Evolutionary conservation across 2,113 vertebrate genomes (phyloP).

Genomic region (Corythoichthys intestinalis): DNA sequence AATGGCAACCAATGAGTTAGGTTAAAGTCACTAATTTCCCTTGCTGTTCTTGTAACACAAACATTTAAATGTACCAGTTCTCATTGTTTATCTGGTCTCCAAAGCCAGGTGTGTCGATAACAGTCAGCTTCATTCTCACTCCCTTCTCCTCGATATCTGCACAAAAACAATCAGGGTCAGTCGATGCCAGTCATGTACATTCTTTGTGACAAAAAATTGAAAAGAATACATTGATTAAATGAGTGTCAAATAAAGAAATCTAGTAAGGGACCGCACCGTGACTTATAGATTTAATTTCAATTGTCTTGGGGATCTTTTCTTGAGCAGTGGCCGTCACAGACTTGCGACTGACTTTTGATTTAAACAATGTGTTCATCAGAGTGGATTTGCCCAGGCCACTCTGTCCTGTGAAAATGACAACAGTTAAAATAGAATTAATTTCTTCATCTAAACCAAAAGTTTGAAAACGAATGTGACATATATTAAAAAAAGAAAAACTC

Average conservation of each 20-base stretch:
- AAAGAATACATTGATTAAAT: neutral
- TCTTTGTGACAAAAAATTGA: neutral
- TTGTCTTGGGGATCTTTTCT: slow-evolving; percentile 94
- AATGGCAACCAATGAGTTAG: too few relatives aligned
- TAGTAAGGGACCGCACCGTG: slow-evolving; percentile 73
- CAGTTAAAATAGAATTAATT: neutral
- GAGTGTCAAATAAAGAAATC: neutral
- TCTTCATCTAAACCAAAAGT: neutral
- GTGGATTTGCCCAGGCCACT: slow-evolving; percentile 96
- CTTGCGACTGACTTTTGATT: slow-evolving; percentile 97
- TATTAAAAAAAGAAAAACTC: neutral
- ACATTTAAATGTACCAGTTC: slow-evolving; percentile 81
- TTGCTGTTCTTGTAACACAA: neutral
- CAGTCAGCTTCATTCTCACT: slow-evolving; percentile 95
- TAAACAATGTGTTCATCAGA: slow-evolving; percentile 98
- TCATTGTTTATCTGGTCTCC: slow-evolving; percentile 99
- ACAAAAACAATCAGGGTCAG: slow-evolving; percentile 23
- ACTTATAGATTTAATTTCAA: slow-evolving; percentile 96
- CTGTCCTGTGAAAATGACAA: slow-evolving; percentile 76
- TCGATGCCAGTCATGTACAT: neutral
- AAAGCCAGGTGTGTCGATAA: slow-evolving; percentile 96
- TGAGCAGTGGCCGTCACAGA: slow-evolving; percentile 83
- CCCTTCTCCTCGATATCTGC: slow-evolving; percentile 97
- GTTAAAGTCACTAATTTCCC: too few relatives aligned
- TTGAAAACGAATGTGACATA: neutral